phyloP scores from a whole-genome alignment of 2,888 invertebrate species.

The Marronus borbonicus region DNA sequence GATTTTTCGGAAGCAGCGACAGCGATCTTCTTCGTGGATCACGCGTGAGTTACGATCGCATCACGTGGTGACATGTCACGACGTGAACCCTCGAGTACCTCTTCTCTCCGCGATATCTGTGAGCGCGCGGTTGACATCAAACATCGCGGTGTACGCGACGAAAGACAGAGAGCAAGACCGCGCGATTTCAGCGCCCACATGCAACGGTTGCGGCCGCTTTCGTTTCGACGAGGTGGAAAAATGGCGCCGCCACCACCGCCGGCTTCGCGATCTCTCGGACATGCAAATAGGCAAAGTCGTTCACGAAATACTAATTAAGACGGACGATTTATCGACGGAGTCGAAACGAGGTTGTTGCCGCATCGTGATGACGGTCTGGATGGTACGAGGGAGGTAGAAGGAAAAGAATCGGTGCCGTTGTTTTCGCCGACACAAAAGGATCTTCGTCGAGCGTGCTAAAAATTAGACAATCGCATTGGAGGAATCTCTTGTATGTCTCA shows the following conservation, averaged over 20 bases:
- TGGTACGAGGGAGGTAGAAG: no score
- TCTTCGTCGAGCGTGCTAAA: no score
- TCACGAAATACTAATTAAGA: conserved; percentile 33
- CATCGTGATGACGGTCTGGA: not conserved
- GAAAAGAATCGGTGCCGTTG: no score
- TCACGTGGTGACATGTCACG: conserved; percentile 67
- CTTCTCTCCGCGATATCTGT: conserved; percentile 63
- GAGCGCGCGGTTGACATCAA: conserved; percentile 64
- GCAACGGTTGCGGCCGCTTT: conserved; percentile 36
- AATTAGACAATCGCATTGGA: not conserved
- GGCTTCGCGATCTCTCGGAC: conserved; percentile 11
- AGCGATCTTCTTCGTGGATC: conserved; percentile 63
- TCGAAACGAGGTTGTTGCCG: not conserved
- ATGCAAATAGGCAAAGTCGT: conserved; percentile 28
- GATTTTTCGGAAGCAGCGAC: conserved; percentile 55
- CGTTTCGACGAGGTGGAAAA: conserved; percentile 16
- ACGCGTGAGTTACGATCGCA: conserved; percentile 65
- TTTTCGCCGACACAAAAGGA: no score
- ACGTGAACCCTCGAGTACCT: conserved; percentile 60
- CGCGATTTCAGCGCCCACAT: conserved; percentile 65
- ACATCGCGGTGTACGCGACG: conserved; percentile 60
- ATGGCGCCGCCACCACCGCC: conserved; percentile 9
- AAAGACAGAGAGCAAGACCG: conserved; percentile 54
- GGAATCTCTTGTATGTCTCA: not conserved
- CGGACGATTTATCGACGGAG: conserved; percentile 11